Evolutionary conservation across 2,113 vertebrate genomes (phyloP), one percentile per base, ranked within the genome.

Genomic region (Etheostoma cragini): DNA sequence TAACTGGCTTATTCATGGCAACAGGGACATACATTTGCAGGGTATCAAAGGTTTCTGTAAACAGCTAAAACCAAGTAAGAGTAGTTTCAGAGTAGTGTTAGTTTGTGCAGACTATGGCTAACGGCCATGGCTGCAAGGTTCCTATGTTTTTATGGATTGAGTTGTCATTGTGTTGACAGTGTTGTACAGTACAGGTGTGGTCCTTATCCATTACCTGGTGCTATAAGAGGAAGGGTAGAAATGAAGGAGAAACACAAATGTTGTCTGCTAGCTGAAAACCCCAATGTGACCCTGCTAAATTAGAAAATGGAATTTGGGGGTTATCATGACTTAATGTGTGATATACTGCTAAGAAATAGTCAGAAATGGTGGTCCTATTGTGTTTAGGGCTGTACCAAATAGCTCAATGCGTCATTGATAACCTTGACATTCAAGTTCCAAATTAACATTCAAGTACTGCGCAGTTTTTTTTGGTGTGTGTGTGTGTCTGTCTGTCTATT

Each of bases 1-100:
- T 81, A 81, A 83, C 81, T 65, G 77, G 81, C 81, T 87, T 89
- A 89, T 87, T 87, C 82, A 85, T 85, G 73, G 87, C 30, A 83
- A 85, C 82, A 65, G 53, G 67, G 67, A 88, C 79, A 42, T 61
- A 77, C 30, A 50, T 80, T 88, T 67, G 30, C 60, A 73, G 72
- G 70, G 58, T 78, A 88, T 76, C 76, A 89, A 73, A 69, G 77
- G 58, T 84, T 81, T 81, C 49, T 72, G 63, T 70, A 82, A 78
- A 87, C 72, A 81, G 74, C 56, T 58, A 16, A 80, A 87, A 75
- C 64, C 77, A 76, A 61, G 46, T 82, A 53, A 46, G 80, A 72
- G 26, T 67, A 33, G 26, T 76, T 76, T 76, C 42, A 67, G 46
- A 33, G 47, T 33, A 3, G 49, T 52, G 21, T 17, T 50, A 47